These are phyloP conservation scores for Styela plicata DNA, from an alignment of 23 tunicate genomes.

Conservation along the genomic window DNA sequence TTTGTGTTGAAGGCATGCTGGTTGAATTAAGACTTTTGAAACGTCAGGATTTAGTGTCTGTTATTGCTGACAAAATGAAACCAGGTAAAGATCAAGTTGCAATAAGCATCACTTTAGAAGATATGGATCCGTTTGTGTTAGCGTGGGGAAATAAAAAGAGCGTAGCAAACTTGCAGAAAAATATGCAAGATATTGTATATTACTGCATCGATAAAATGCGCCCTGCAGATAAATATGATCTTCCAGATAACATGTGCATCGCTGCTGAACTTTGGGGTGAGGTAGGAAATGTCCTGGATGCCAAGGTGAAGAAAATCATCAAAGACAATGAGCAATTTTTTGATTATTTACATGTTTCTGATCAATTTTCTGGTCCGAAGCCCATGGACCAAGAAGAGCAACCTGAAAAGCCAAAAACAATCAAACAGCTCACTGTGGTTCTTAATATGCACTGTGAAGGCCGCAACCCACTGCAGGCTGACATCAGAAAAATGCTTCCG, in stretches of 20 bases:
- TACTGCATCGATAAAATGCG: constrained; percentile 55
- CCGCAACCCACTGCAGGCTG: neutral
- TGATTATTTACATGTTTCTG: constrained; percentile 73
- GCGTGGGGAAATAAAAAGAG: constrained; percentile 71
- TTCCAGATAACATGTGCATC: constrained; percentile 22
- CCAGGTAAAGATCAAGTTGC: constrained; percentile 64
- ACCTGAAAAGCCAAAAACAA: constrained; percentile 45
- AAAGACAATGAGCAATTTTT: constrained; percentile 43
- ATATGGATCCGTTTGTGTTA: constrained; percentile 76
- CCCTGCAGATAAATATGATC: constrained; percentile 55
- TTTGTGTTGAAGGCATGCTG: constrained; percentile 92
- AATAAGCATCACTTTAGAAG: constrained; percentile 47
- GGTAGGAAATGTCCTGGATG: constrained; percentile 16
- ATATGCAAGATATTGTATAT: constrained; percentile 66
- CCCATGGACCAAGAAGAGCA: constrained; percentile 81
- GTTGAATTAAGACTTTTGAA: constrained; percentile 74
- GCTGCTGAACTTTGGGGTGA: constrained; percentile 8
- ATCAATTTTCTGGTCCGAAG: constrained; percentile 75
- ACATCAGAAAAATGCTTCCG: constrained; percentile 27
- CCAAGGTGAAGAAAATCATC: constrained; percentile 59
- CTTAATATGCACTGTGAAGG: constrained; percentile 56
- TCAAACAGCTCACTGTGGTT: constrained; percentile 39
- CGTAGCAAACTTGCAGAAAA: constrained; percentile 62
- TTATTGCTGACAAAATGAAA: constrained; percentile 45
- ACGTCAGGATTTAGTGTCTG: constrained; percentile 79